phyloP scores from a whole-genome alignment of 2,113 vertebrate genomes.

The Hyperopisus bebe region DNA sequence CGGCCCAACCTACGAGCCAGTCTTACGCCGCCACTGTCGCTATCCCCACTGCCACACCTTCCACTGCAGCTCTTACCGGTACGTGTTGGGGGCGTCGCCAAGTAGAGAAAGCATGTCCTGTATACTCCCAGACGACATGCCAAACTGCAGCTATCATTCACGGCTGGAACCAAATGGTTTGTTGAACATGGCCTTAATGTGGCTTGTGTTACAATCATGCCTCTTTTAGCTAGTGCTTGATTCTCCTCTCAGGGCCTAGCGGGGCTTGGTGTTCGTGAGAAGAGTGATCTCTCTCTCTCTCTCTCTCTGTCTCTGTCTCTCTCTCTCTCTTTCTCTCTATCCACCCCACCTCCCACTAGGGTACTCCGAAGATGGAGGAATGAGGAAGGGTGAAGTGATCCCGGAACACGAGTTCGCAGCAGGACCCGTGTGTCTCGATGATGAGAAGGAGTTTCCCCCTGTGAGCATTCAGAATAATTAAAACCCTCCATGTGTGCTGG shows the following conservation, averaged over 20 bases:
- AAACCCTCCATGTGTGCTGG: constrained; percentile 31
- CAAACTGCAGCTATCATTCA: neutral
- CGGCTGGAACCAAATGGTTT: neutral
- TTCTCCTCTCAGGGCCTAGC: neutral
- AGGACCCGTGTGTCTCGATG: constrained; percentile 81
- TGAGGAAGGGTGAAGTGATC: constrained; percentile 81
- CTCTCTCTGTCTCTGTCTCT: too few species aligned
- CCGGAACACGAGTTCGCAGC: constrained; percentile 88
- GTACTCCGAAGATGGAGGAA: constrained; percentile 85
- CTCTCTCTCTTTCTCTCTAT: neutral
- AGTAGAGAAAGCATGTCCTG: neutral
- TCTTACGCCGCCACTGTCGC: constrained; percentile 88
- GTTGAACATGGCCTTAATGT: neutral
- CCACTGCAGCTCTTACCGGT: constrained; percentile 77
- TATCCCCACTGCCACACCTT: constrained; percentile 66
- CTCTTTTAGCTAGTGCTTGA: neutral
- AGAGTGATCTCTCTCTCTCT: neutral
- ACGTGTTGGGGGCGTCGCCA: neutral
- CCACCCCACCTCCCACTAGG: constrained; percentile 53
- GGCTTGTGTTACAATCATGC: neutral
- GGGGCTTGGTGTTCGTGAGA: neutral
- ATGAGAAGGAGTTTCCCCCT: constrained; percentile 88
- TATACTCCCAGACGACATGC: neutral
- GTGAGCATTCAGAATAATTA: constrained; percentile 78
- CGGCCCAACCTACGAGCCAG: constrained; percentile 62